Base-by-base conservation (phyloP, 2,113 vertebrate genomes). In the Marcusenius ussheri region DNA sequence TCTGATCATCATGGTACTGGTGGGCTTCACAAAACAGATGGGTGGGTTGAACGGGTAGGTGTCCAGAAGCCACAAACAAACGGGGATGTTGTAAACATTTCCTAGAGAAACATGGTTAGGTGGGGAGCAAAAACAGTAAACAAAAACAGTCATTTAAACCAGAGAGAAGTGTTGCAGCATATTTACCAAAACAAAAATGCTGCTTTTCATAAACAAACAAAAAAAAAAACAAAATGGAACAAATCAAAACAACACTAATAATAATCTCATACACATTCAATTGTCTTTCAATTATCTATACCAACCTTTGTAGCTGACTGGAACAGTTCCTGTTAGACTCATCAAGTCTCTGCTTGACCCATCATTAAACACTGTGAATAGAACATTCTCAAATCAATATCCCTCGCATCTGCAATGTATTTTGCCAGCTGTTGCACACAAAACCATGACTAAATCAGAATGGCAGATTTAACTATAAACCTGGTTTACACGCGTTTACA, bases 1-100 rank as follows among this genome's bases (percentile, higher is more conserved):
- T 95, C 99, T 99, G 93, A 99, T 99, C 94, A 99, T 99, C 98
- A 99, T 99, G 83, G 97, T 97, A 91, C 97, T 99, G 91, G 98
- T 99, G 91, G 98, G 98, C 94, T 99, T 99, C 91, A 99, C 98
- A 93, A 99, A 99, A 95, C 98, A 99, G 93, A 99, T 99, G 9
- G 98, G 98, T 9, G 98, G 97, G 88, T 99, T 99, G 96, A 97
- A 99, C 31, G 98, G 98, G 91, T 99, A 99, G 8, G 97, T 98
- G 94, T 99, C 98, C 95, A 99, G 94, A 90, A 99, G 95, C 98
- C 98, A 99, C 86, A 99, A 94, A 92, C 98, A 99, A 92, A 99
- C 97, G 17, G 98, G 98, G 92, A 99, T 99, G 95, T 99, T 99
- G 91, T 99, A 99, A 27, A 95, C 95, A 92, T 97, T 99, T 93